Evolutionary conservation across 2,797 vertebrate genomes (phyloP).

Genomic region (Mormyrops boulengeri): DNA sequence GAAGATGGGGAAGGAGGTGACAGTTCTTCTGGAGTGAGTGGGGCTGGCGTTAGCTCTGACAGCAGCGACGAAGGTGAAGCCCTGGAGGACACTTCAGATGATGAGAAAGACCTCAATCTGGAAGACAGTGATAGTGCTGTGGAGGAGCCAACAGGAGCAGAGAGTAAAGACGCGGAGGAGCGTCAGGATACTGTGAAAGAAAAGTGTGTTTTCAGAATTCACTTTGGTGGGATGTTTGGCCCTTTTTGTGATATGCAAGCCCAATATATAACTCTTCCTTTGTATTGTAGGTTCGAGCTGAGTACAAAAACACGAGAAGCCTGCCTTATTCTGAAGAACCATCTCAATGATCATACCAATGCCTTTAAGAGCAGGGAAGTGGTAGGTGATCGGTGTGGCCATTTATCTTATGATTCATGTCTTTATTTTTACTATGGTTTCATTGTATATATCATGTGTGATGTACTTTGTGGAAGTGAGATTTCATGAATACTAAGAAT

Average conservation of each 20-base stretch:
- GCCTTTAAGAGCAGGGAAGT: slow-evolving; percentile 74
- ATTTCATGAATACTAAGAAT: not conserved
- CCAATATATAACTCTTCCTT: not conserved
- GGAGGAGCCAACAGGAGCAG: slow-evolving; percentile 42
- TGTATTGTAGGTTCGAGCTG: slow-evolving; percentile 74
- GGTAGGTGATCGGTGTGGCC: slow-evolving; percentile 60
- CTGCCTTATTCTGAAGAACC: slow-evolving; percentile 76
- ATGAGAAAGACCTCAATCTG: slow-evolving; percentile 62
- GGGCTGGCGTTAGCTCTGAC: slow-evolving; percentile 54
- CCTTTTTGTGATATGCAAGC: not conserved
- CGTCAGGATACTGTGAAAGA: slow-evolving; percentile 59
- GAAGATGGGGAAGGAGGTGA: slow-evolving; percentile 62
- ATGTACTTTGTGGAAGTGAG: not conserved
- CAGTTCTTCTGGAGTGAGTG: slow-evolving; percentile 61
- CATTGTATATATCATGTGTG: not conserved
- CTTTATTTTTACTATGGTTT: not conserved
- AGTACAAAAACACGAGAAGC: slow-evolving; percentile 86
- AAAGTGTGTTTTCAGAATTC: slow-evolving; percentile 60
- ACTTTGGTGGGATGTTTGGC: not conserved
- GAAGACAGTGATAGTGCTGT: slow-evolving; percentile 56
- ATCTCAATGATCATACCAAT: slow-evolving; percentile 66
- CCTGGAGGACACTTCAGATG: slow-evolving; percentile 71
- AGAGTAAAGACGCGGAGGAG: not conserved
- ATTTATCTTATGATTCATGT: not conserved
- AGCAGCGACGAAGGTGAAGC: slow-evolving; percentile 65